phyloP scores from a whole-genome alignment of 2,888 invertebrate genomes.

The Orthosia gothica region DNA sequence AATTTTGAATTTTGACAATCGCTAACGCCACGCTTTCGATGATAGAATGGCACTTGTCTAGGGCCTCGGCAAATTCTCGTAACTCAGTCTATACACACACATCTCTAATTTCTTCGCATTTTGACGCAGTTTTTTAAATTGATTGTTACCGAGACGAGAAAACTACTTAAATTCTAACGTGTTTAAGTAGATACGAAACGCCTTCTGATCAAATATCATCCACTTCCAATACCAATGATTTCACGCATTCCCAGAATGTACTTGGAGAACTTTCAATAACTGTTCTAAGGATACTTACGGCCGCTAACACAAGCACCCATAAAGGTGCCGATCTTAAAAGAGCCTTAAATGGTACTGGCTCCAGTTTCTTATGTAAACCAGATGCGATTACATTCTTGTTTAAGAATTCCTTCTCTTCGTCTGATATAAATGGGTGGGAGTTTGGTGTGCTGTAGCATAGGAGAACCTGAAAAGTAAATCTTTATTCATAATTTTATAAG shows the following conservation, averaged over 20 bases:
- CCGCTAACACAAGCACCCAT: constrained; percentile 94
- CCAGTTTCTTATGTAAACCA: constrained; percentile 89
- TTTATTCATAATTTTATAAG: not conserved
- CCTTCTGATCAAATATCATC: not conserved
- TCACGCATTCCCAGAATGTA: no score
- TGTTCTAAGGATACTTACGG: constrained; percentile 83
- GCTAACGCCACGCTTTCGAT: no score
- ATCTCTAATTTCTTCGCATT: no score
- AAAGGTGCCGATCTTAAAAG: constrained; percentile 93
- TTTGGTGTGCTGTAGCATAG: constrained; percentile 90
- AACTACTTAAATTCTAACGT: no score
- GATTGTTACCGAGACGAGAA: no score
- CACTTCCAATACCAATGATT: not conserved
- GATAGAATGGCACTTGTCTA: no score
- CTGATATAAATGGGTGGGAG: constrained; percentile 90
- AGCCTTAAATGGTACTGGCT: constrained; percentile 93
- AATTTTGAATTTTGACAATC: no score
- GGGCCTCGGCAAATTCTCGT: no score
- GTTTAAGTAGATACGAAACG: no score
- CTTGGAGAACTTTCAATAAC: constrained; percentile 23
- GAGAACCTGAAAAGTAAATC: constrained; percentile 74
- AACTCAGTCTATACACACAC: no score
- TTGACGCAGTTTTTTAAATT: no score
- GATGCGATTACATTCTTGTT: constrained; percentile 90
- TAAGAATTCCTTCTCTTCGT: constrained; percentile 87